A percentile compares a stretch with the other conserved stretches of the same genome.
phyloP scores from a whole-genome alignment of 1,140 invertebrate species.

The Drosophila ambigua region DNA sequence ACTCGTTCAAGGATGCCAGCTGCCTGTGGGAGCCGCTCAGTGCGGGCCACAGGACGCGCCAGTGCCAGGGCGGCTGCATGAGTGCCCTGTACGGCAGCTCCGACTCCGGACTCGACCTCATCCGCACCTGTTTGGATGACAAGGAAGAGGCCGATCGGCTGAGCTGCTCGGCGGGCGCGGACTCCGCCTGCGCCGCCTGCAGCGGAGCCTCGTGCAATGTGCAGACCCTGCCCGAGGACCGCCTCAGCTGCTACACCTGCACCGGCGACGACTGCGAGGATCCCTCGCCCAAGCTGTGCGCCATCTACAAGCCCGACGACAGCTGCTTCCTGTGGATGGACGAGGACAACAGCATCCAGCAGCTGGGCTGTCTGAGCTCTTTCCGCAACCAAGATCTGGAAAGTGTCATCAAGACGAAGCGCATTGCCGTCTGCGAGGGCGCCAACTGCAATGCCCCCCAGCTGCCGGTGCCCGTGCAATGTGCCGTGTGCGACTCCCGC shows the following conservation, averaged over 20 bases:
- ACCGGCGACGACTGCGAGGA: slow-evolving; percentile 57
- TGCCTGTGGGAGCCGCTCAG: slow-evolving; percentile 57
- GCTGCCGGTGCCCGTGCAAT: slow-evolving; percentile 39
- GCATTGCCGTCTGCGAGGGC: slow-evolving; percentile 63
- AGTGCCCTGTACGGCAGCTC: slow-evolving; percentile 65
- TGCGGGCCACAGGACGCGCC: slow-evolving; percentile 44
- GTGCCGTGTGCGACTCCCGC: slow-evolving; percentile 70
- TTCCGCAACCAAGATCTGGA: slow-evolving; percentile 74
- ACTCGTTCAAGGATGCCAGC: slow-evolving; percentile 54
- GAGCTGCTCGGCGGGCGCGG: slow-evolving; percentile 40
- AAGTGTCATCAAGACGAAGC: slow-evolving; percentile 67
- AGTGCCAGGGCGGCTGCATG: slow-evolving; percentile 75
- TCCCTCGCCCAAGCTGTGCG: slow-evolving; percentile 41
- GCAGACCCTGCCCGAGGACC: slow-evolving; percentile 48
- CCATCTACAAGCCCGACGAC: slow-evolving; percentile 66
- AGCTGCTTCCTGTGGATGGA: slow-evolving; percentile 69
- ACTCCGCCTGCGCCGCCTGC: slow-evolving; percentile 58
- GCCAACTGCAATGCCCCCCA: slow-evolving; percentile 61
- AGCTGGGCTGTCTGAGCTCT: slow-evolving; percentile 65
- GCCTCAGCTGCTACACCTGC: slow-evolving; percentile 68
- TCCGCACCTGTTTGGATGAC: slow-evolving; percentile 74
- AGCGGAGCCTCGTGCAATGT: slow-evolving; percentile 56
- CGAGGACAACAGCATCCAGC: slow-evolving; percentile 55
- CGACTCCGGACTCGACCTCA: slow-evolving; percentile 55
- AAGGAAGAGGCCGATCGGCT: slow-evolving; percentile 62